Conservation (phyloP, 2,888 invertebrate species). For the Drosophila sordidula region DNA sequence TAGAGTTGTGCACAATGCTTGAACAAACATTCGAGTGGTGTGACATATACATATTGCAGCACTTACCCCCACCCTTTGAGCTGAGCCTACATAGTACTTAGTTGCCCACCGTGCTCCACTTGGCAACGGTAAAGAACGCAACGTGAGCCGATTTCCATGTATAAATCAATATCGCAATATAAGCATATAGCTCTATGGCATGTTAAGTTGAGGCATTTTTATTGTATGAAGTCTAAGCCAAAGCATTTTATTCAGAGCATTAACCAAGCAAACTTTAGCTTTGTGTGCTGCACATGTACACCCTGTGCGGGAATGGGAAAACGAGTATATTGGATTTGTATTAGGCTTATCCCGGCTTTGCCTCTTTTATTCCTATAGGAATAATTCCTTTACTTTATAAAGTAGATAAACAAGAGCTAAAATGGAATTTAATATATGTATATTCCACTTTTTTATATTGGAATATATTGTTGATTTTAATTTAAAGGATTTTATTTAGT, state of each 20-base stretch:
- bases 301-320: background rate
- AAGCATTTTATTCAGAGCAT: constrained; percentile 14
- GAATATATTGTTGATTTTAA: no score
- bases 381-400: no score
- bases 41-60: constrained; percentile 79
- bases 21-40: constrained; percentile 73
- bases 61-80: constrained; percentile 42
- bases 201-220: constrained; percentile 7
- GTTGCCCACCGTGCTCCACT: constrained; percentile 29
- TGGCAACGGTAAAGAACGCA: constrained; percentile 30
- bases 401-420: no score
- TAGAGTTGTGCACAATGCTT: constrained; percentile 51
- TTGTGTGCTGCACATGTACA: constrained; percentile 23
- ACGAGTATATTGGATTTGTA: background rate
- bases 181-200: constrained; percentile 4
- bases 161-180: constrained; percentile 36
- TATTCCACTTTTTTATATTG: no score
- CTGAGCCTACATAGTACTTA: constrained; percentile 12
- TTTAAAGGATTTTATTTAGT: no score
- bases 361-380: no score
- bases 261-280: background rate
- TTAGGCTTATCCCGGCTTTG: no score
- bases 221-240: background rate
- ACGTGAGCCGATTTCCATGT: constrained; percentile 49
- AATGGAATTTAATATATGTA: no score